Evolutionary conservation across 2,797 vertebrate species (phyloP).

Genomic region (Sebastes vulpes): DNA sequence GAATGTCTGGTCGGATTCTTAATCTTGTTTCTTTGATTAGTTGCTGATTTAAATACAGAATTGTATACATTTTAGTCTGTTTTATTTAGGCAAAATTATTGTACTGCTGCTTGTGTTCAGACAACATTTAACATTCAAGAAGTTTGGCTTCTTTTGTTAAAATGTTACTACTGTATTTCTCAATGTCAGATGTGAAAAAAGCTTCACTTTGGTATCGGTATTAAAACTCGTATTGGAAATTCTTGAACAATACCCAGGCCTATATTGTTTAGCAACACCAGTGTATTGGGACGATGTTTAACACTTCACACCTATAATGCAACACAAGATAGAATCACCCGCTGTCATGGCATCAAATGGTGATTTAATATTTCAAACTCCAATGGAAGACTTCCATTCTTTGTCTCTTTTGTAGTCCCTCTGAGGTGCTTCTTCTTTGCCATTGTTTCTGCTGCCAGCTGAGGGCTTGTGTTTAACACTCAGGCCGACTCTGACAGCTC

Average conservation of each 20-base stretch:
- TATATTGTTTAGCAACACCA: background rate
- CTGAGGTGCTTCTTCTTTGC: constrained; percentile 60
- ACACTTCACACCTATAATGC: constrained; percentile 23
- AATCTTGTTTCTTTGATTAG: background rate
- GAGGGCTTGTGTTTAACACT: constrained; percentile 75
- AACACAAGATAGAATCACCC: constrained; percentile 23
- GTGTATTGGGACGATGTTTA: background rate
- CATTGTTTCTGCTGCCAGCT: constrained; percentile 71
- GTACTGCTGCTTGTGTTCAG: background rate
- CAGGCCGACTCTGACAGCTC: constrained; percentile 82
- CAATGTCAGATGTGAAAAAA: background rate
- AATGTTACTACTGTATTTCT: background rate
- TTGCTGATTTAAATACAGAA: background rate
- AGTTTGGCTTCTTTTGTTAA: background rate
- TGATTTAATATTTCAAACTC: constrained; percentile 60
- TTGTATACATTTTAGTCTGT: background rate
- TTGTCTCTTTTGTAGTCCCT: constrained; percentile 47
- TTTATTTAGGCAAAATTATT: background rate
- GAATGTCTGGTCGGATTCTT: background rate
- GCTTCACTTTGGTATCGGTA: background rate
- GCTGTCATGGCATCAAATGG: constrained; percentile 47
- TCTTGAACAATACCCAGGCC: background rate
- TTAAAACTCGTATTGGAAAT: background rate
- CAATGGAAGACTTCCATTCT: constrained; percentile 42
- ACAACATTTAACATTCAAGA: background rate